A percentile compares a stretch with the other conserved stretches of the same genome.
Evolutionary conservation across 2,113 vertebrate species (phyloP).

Genomic region (Alaudala cheleensis): DNA sequence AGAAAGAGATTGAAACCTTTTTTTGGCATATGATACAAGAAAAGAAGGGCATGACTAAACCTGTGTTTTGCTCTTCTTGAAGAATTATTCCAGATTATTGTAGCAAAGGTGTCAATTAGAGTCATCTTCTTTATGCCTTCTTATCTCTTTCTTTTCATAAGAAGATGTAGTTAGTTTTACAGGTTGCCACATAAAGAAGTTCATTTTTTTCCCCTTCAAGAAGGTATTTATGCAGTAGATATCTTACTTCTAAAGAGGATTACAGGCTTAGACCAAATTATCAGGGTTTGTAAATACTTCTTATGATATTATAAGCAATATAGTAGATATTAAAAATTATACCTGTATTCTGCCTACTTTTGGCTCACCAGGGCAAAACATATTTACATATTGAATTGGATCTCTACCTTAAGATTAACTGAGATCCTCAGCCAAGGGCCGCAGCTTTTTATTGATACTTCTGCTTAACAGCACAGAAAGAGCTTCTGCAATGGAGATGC

Average conservation of each 20-base stretch:
- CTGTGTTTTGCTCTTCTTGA: not conserved
- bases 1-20: not conserved
- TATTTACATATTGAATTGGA: not conserved
- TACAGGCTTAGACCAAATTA: conserved; percentile 22
- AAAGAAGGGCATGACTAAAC: conserved; percentile 28
- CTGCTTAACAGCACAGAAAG: not conserved
- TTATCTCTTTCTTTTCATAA: conserved; percentile 18
- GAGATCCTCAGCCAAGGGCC: not conserved
- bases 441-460: not conserved
- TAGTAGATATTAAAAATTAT: not conserved
- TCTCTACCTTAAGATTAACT: not conserved
- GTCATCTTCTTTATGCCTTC: conserved; percentile 11
- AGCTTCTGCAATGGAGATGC: not conserved
- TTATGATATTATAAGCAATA: not conserved
- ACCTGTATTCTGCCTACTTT: not conserved
- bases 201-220: not conserved
- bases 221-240: not conserved
- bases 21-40: not conserved
- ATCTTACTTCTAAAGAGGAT: conserved; percentile 14
- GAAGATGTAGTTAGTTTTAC: conserved; percentile 6
- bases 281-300: not conserved
- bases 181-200: not conserved
- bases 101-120: conserved; percentile 35
- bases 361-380: not conserved
- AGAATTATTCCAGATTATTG: conserved; percentile 25